Evolutionary conservation across 2,888 invertebrate genomes (phyloP), one percentile per base, ranked within the genome.

Genomic region (Malthinus flaveolus): DNA sequence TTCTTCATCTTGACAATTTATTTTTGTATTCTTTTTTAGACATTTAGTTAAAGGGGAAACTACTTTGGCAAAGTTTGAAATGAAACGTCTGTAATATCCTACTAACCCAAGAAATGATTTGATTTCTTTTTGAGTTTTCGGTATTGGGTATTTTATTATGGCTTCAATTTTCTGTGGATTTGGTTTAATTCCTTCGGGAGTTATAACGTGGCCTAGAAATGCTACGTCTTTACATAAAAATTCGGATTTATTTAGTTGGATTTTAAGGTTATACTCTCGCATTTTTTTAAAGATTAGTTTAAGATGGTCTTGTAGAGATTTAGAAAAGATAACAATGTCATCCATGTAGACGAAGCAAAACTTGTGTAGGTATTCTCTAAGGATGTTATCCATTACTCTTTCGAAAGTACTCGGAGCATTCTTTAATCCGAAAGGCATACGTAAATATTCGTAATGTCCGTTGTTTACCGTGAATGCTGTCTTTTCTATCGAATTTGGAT

Each of bases 121-220:
- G 8, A 59, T 55, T 55, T 63, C 46, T 49, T 59, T 63, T n/a
- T 11, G 6, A 1, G 50, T 64, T 35, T 54, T 61, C 12, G 63
- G 58, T 9, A 58, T 42, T n/a, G 59, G 54, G 15, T 53, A 64
- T 6, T 68, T 56, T 57, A 58, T 33, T 1, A 68, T 66, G 0
- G 66, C 63, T 13, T 56, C 13, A 10, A 67, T 66, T 61, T 73
- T 72, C 1, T 64, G 59, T 0, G 72, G 71, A 44, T 73, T 68
- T 8, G 73, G 72, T 42, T 63, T 71, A 8, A 71, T 62, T 9
- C 69, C 69, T 5, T 72, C 67, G 1, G 67, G 61, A 7, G 71
- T 66, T 7, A 75, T 64, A 4, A 71, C 46, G 49, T 71, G 72
- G 1, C 72, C 73, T 10, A 75, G 61, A 48, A 64, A 74, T 23